These are phyloP conservation scores for Dicerorhinus sumatrensis DNA, from an alignment of 2,113 vertebrate species.

Conservation along the genomic window DNA sequence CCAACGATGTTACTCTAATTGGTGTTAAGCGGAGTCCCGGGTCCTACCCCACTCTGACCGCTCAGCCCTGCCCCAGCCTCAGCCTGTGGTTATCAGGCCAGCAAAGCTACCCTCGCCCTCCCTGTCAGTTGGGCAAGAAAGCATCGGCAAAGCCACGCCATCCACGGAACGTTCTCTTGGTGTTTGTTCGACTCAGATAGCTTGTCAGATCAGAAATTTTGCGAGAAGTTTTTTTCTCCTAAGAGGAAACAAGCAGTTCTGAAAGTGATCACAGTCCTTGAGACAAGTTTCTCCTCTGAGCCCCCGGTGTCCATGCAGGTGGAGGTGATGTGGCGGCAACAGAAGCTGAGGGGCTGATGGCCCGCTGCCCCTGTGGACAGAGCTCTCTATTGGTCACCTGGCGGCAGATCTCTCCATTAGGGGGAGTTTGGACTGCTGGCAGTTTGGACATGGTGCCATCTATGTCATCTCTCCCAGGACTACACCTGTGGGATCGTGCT, in stretches of 20 bases:
- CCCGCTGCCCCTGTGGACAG: background rate
- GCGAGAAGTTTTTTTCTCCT: background rate
- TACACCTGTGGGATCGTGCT: background rate
- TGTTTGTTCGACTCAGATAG: background rate
- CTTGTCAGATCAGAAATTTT: background rate
- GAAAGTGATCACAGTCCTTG: background rate
- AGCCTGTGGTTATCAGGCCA: background rate
- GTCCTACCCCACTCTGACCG: no score
- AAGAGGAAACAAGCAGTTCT: background rate
- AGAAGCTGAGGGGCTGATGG: background rate
- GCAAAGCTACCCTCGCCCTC: background rate
- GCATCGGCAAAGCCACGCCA: no score
- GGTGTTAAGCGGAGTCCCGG: background rate
- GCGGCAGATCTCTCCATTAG: background rate
- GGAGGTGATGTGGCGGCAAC: background rate
- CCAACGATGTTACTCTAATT: background rate
- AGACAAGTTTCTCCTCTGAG: background rate
- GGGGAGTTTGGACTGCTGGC: no score
- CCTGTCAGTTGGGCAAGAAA: rapidly evolving
- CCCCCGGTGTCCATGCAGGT: background rate
- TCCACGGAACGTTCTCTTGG: no score
- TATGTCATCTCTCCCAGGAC: no score
- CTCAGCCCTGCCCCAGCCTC: background rate
- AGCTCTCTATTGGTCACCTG: background rate
- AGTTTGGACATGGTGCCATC: background rate